Evolutionary conservation across 2,113 vertebrate genomes (phyloP).

Genomic region (Xiphophorus couchianus): DNA sequence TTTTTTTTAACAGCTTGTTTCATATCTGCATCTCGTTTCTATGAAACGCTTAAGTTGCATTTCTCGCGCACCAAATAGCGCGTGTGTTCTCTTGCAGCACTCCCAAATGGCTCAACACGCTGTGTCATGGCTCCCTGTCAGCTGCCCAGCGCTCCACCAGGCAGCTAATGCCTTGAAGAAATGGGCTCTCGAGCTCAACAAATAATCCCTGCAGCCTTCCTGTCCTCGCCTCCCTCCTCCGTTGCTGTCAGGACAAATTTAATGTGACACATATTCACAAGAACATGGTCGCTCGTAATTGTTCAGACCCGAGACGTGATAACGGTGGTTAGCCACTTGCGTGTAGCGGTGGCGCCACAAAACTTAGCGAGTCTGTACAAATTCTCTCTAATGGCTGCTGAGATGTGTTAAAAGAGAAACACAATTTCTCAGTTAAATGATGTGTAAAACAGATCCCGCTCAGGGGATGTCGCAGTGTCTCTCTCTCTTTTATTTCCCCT

Average conservation of each 20-base stretch:
- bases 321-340: slow-evolving; percentile 58
- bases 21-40: slow-evolving; percentile 9
- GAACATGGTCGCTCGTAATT: slow-evolving; percentile 71
- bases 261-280: slow-evolving; percentile 78
- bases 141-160: slow-evolving; percentile 68
- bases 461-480: slow-evolving; percentile 27
- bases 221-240: slow-evolving; percentile 65
- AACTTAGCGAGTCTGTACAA: slow-evolving; percentile 37
- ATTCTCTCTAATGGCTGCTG: slow-evolving; percentile 62
- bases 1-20: not conserved
- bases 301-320: slow-evolving; percentile 65
- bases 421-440: slow-evolving; percentile 74
- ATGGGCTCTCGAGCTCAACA: slow-evolving; percentile 67
- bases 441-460: slow-evolving; percentile 62
- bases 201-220: slow-evolving; percentile 71
- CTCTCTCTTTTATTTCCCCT: not conserved
- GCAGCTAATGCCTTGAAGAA: slow-evolving; percentile 77
- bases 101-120: slow-evolving; percentile 60
- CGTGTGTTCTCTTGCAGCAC: slow-evolving; percentile 55
- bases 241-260: slow-evolving; percentile 69
- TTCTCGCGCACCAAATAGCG: slow-evolving; percentile 19
- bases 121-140: slow-evolving; percentile 72
- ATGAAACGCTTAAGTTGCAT: slow-evolving; percentile 21
- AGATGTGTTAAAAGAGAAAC: slow-evolving; percentile 63
- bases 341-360: slow-evolving; percentile 35